Conservation (phyloP, 2,113 vertebrate species). For the Antechinus stuartii region DNA sequence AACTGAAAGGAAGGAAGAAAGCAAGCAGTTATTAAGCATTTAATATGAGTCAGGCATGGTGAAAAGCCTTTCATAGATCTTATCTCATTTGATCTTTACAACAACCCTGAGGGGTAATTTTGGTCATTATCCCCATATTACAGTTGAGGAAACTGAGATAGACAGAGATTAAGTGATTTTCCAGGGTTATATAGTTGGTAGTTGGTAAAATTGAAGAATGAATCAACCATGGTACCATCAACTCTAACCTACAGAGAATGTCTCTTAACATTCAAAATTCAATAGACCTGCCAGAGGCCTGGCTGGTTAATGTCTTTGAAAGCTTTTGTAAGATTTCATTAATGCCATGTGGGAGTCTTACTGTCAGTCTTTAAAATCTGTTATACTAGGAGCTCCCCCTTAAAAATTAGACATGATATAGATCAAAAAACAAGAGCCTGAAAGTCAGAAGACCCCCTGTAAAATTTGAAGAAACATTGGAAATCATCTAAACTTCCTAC, state of each 20-base stretch:
- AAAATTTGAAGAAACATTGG: not conserved
- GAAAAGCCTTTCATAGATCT: not conserved
- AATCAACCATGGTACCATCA: not conserved
- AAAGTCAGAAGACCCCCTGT: not conserved
- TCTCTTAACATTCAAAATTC: slow-evolving; percentile 13
- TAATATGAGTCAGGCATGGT: not conserved
- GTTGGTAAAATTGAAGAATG: not conserved
- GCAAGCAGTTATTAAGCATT: not conserved
- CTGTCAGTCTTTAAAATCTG: not conserved
- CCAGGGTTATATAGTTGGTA: not conserved
- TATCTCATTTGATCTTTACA: not conserved
- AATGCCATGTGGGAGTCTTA: not conserved
- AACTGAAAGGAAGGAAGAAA: not conserved
- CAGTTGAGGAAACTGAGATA: not conserved
- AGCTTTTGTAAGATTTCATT: not conserved
- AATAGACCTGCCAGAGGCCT: not conserved
- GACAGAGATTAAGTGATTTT: not conserved
- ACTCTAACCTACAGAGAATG: not conserved
- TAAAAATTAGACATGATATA: not conserved
- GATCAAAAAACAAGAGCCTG: not conserved
- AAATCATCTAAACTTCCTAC: not conserved
- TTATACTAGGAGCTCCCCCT: not conserved
- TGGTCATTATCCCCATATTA: not conserved
- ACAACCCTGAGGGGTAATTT: not conserved
- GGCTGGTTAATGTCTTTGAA: not conserved